phyloP scores from a whole-genome alignment of 2,113 vertebrate species.

The Tetrao urogallus region DNA sequence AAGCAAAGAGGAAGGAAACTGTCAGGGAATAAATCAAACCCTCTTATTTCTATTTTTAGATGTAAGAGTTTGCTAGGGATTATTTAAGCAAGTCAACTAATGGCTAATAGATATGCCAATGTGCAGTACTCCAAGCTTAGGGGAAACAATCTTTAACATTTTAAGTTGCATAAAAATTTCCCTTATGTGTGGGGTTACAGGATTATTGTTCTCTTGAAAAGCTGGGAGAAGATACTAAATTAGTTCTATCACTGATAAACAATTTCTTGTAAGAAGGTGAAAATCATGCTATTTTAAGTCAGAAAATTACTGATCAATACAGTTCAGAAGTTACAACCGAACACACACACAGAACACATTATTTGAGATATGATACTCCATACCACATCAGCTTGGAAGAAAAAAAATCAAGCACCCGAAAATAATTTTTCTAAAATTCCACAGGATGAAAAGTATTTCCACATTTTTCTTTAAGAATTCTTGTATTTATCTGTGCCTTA shows the following conservation, averaged over 20 bases:
- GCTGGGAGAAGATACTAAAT: not conserved
- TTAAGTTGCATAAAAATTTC: not conserved
- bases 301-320: constrained; percentile 2
- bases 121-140: not conserved
- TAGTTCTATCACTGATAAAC: not conserved
- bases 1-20: not conserved
- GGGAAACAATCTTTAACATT: not conserved
- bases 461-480: not conserved
- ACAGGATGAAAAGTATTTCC: not conserved
- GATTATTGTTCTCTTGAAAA: not conserved
- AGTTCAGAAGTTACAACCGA: not conserved
- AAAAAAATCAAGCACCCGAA: not conserved
- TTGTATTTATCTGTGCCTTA: not conserved
- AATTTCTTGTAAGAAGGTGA: not conserved
- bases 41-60: not conserved
- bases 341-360: not conserved
- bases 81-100: not conserved
- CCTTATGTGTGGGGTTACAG: not conserved
- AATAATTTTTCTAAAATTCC: not conserved
- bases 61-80: not conserved
- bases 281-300: not conserved
- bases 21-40: not conserved
- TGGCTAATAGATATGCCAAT: not conserved
- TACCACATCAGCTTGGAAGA: not conserved
- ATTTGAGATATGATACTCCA: not conserved